Evolutionary conservation across 1,140 invertebrate genomes (phyloP).

Genomic region (Megalopta genalis): DNA sequence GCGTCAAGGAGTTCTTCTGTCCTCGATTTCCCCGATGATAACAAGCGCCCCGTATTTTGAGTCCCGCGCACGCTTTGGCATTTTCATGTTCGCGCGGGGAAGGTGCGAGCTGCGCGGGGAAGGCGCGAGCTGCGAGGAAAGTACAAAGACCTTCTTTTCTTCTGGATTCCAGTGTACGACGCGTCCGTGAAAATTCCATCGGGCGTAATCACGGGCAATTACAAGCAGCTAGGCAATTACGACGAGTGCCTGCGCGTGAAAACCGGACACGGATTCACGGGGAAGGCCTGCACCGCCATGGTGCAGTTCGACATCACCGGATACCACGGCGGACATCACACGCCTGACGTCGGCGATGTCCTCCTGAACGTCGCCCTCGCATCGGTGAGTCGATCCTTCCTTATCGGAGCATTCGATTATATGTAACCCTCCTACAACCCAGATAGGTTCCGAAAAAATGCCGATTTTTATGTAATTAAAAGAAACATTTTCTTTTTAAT

Average conservation of each 20-base stretch:
- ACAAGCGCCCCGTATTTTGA: background rate
- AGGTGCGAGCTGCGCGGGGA: too few relatives aligned
- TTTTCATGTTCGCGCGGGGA: background rate
- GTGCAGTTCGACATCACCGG: slow-evolving; percentile 66
- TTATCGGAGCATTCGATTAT: too few relatives aligned
- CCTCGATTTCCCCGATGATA: background rate
- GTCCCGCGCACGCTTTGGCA: background rate
- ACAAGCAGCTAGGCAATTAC: slow-evolving; percentile 79
- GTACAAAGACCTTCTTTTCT: slow-evolving; percentile 16
- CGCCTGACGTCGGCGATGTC: slow-evolving; percentile 64
- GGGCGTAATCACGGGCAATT: slow-evolving; percentile 78
- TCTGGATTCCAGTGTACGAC: slow-evolving; percentile 78
- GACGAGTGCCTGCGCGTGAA: slow-evolving; percentile 76
- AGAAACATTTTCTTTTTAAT: too few relatives aligned
- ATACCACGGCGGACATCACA: slow-evolving; percentile 16
- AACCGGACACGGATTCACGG: slow-evolving; percentile 63
- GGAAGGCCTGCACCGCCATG: slow-evolving; percentile 68
- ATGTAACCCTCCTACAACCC: too few relatives aligned
- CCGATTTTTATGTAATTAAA: too few relatives aligned
- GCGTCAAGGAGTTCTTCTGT: slow-evolving; percentile 1
- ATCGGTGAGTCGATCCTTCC: slow-evolving; percentile 61
- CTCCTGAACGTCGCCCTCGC: slow-evolving; percentile 64
- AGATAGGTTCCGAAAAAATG: too few relatives aligned
- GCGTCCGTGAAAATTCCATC: slow-evolving; percentile 77
- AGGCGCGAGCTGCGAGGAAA: background rate